Conservation (phyloP, 2,888 invertebrate genomes). For the Dascillus cervinus region DNA sequence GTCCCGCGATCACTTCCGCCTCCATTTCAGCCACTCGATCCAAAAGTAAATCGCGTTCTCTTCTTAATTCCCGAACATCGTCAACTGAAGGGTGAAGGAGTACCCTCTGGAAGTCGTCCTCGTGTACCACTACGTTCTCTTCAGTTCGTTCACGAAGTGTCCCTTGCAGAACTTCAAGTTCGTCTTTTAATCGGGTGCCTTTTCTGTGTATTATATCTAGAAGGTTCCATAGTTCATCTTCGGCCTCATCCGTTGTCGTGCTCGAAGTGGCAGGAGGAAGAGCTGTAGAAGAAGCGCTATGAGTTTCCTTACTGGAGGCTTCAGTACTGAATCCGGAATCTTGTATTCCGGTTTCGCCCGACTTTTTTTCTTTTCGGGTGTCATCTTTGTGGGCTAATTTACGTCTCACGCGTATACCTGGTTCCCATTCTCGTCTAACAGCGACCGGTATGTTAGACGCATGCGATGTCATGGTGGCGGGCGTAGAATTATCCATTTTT, state of each 20-base stretch:
- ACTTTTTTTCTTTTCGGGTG: constrained; percentile 38
- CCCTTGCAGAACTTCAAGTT: constrained; percentile 54
- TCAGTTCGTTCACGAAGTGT: constrained; percentile 29
- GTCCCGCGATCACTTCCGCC: constrained; percentile 60
- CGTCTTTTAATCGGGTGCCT: constrained; percentile 53
- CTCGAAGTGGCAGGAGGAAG: constrained; percentile 41
- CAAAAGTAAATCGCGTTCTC: constrained; percentile 68
- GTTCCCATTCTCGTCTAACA: constrained; percentile 67
- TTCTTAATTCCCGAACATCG: constrained; percentile 56
- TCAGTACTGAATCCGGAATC: constrained; percentile 90
- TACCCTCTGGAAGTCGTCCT: constrained; percentile 33
- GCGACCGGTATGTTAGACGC: constrained; percentile 50
- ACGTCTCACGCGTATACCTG: constrained; percentile 65
- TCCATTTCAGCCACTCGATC: constrained; percentile 71
- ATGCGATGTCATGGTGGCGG: constrained; percentile 35
- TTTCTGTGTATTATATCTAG: constrained; percentile 81
- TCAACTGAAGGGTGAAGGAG: constrained; percentile 41
- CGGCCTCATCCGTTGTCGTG: constrained; percentile 45
- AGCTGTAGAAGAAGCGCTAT: constrained; percentile 61
- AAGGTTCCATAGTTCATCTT: constrained; percentile 79
- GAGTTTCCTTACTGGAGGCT: constrained; percentile 75
- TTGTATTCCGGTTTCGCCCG: constrained; percentile 55
- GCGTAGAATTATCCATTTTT: constrained; percentile 61
- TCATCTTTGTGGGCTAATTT: constrained; percentile 36
- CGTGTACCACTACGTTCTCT: constrained; percentile 23